These are phyloP conservation scores for Philantomba maxwellii DNA, from an alignment of 2,113 vertebrate species.

Conservation along the genomic window DNA sequence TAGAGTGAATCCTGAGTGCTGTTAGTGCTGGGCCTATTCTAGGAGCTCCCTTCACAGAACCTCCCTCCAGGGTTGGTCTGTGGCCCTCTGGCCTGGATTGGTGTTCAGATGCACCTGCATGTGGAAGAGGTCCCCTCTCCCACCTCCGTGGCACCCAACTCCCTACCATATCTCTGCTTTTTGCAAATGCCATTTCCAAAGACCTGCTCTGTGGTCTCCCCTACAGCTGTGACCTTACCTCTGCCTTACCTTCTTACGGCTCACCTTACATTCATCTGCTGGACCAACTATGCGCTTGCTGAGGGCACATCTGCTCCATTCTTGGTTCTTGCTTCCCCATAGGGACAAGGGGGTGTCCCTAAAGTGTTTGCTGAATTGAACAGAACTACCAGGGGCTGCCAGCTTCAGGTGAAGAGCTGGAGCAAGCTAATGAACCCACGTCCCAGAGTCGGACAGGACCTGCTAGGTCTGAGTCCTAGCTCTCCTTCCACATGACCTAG, in stretches of 20 bases:
- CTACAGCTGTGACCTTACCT: not conserved
- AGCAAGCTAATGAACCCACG: not conserved
- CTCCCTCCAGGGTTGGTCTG: not conserved
- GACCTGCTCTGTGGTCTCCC: not conserved
- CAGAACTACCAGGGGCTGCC: not conserved
- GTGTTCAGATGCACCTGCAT: not conserved
- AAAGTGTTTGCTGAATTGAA: not conserved
- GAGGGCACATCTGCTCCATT: not conserved
- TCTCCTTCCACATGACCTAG: not conserved
- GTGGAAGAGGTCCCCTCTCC: not conserved
- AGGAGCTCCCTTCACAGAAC: not conserved
- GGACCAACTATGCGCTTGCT: not conserved
- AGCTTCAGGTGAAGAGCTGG: not conserved
- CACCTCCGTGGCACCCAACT: not conserved
- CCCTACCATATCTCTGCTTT: not conserved
- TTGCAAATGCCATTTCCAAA: not conserved
- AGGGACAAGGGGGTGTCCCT: not conserved
- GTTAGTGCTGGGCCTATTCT: not conserved
- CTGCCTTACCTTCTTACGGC: not conserved
- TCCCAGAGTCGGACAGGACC: not conserved
- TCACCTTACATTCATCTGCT: not conserved
- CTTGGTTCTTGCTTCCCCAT: not conserved
- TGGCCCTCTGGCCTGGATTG: not conserved
- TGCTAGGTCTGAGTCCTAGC: not conserved
- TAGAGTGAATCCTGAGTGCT: not conserved